phyloP scores from a whole-genome alignment of 2,797 vertebrate genomes.

The Enteromius trimaculatus region DNA sequence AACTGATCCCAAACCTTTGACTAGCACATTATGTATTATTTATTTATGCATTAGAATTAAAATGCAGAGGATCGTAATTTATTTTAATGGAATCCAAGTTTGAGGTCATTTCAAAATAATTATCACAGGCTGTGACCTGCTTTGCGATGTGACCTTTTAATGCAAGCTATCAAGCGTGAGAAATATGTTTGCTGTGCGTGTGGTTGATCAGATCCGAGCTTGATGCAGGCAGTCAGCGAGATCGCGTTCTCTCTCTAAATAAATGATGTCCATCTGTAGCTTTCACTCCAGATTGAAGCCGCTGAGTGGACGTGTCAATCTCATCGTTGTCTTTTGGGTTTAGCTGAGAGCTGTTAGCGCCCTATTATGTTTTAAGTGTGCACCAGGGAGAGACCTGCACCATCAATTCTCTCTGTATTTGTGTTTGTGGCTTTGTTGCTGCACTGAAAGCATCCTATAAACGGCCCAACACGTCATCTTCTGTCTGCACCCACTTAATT shows the following conservation, averaged over 20 bases:
- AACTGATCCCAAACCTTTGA: neutral
- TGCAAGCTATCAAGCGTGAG: too few species aligned
- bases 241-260: neutral
- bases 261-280: constrained; percentile 43
- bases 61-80: neutral
- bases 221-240: neutral
- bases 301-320: constrained; percentile 23
- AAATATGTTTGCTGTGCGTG: constrained; percentile 16
- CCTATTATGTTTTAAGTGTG: constrained; percentile 37
- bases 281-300: constrained; percentile 14
- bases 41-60: neutral
- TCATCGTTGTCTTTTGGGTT: constrained; percentile 20
- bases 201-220: constrained; percentile 7
- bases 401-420: constrained; percentile 29
- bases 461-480: neutral
- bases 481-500: constrained; percentile 14
- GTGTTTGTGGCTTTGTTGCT: constrained; percentile 10
- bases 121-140: too few species aligned
- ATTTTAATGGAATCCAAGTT: neutral
- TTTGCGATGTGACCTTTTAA: neutral
- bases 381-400: constrained; percentile 30
- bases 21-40: neutral
- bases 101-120: too few species aligned
- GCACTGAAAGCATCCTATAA: neutral
- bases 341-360: constrained; percentile 28